A percentile compares a stretch with the other conserved stretches of the same genome.
Evolutionary conservation across 1,140 invertebrate species (phyloP).

Genomic region (Yoshiicerus persimilis): DNA sequence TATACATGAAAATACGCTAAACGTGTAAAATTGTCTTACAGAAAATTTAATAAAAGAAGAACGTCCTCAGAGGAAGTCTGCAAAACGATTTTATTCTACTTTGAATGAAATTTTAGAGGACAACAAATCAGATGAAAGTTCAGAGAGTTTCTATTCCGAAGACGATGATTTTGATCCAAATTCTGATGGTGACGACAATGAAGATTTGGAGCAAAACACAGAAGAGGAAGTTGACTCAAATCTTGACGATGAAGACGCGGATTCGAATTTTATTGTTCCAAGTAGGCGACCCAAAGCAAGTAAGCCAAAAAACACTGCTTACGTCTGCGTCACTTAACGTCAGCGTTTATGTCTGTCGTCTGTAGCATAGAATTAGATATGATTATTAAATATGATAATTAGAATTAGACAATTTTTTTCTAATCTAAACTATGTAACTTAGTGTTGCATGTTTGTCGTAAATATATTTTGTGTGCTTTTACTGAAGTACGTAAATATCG

Average conservation of each 20-base stretch:
- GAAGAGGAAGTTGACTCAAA: neutral
- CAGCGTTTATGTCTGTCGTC: no score
- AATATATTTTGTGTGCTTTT: no score
- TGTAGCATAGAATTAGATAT: no score
- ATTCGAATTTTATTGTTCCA: neutral
- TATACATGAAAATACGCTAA: no score
- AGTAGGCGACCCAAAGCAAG: neutral
- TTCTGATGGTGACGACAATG: neutral
- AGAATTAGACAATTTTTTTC: no score
- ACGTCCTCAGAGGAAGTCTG: neutral
- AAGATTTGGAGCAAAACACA: neutral
- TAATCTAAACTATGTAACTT: no score
- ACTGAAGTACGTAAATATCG: no score
- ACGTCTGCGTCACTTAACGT: no score
- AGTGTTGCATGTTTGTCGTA: no score
- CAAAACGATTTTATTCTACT: neutral
- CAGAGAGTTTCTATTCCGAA: neutral
- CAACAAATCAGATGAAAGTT: neutral
- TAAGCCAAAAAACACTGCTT: neutral
- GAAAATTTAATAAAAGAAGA: neutral
- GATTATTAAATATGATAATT: no score
- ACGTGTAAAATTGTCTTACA: neutral
- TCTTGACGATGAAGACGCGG: neutral
- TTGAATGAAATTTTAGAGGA: neutral
- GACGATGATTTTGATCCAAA: neutral